A percentile compares a stretch with the other conserved stretches of the same genome.
These are phyloP conservation scores for Montipora cactus DNA, from an alignment of 64 coral and sea anemone species.

Conservation along the genomic window DNA sequence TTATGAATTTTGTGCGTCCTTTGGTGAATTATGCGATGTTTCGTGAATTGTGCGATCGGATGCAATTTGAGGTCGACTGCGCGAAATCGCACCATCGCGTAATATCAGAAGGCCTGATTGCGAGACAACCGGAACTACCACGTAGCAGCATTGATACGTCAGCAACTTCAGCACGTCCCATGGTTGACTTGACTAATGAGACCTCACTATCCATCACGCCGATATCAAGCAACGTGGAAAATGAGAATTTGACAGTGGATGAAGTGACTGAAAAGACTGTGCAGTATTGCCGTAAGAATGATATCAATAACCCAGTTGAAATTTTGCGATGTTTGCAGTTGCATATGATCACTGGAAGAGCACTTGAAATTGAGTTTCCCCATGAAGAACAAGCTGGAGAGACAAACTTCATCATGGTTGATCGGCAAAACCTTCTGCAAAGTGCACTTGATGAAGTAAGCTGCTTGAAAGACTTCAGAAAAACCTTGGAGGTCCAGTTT, in stretches of 20 bases:
- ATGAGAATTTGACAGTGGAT: slow-evolving; percentile 21
- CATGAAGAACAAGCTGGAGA: slow-evolving; percentile 22
- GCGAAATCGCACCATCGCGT: too few species aligned
- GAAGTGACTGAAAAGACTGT: slow-evolving; percentile 6
- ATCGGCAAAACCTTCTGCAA: slow-evolving; percentile 39
- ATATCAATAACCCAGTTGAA: slow-evolving; percentile 47
- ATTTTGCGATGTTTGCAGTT: slow-evolving; percentile 54
- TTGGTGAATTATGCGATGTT: too few species aligned
- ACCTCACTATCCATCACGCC: neutral
- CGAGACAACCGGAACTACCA: too few species aligned
- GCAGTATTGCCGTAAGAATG: slow-evolving; percentile 8
- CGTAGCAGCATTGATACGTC: too few species aligned
- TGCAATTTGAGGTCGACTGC: too few species aligned
- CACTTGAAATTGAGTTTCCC: slow-evolving; percentile 31
- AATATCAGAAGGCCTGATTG: too few species aligned
- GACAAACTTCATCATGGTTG: slow-evolving; percentile 55
- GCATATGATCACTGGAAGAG: slow-evolving; percentile 43
- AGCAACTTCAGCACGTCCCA: neutral
- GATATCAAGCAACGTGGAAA: neutral
- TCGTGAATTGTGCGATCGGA: too few species aligned
- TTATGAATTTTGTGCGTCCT: too few species aligned
- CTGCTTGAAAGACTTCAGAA: slow-evolving; percentile 3
- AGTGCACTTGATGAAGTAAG: slow-evolving; percentile 42
- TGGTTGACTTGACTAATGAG: neutral
- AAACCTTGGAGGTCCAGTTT: slow-evolving; percentile 67